Base-by-base conservation (phyloP, 2,888 invertebrate genomes). In the Leptinotarsa tumamoca region DNA sequence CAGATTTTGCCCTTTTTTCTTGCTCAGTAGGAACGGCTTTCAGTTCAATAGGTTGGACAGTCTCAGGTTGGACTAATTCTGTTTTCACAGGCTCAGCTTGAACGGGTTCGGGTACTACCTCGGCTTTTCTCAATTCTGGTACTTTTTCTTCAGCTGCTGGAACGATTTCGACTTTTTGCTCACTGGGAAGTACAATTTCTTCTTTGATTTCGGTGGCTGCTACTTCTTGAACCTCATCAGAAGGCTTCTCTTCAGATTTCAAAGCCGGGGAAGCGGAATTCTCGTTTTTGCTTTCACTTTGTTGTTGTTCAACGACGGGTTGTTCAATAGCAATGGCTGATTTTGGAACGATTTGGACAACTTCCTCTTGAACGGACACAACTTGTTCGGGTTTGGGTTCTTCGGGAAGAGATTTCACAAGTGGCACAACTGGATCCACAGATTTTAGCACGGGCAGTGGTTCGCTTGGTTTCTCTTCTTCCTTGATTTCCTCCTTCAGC, bases 241-340 rank as follows among this genome's bases (percentile, higher is more conserved):
- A 13, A 1, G 78, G 77, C 77, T 81, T 80, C 68, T 84, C 83
- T 70, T 85, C 84, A 2, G 86, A 82, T 76, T 79, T 80, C 27
- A 84, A 85, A 2, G 89, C 85, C 5, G 86, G 85, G 23, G 88
- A 80, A 72, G 90, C 89, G 63, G 87, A 82, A 77, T 89, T 89
- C 81, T 89, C 89, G 77, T 88, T 83, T 78, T 83, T 81, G 72
- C 61, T 50, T 74, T 73, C 81, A 14, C 80, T 78, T 33, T 81
- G 78, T 49, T 79, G 69, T 76, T 79, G 69, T 76, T 90, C 88
- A 83, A 90, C 88, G 80, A 89, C 89, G 51, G 88, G 76, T 74
- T 81, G 80, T 71, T 82, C 83, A 15, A 80, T 77, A 85, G 71
- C 52, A 3, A 58, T 27, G 10, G 67, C 72, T n/a, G 79, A 58